Base-by-base conservation (phyloP, 2,888 invertebrate species). In the Heliconius cydno region DNA sequence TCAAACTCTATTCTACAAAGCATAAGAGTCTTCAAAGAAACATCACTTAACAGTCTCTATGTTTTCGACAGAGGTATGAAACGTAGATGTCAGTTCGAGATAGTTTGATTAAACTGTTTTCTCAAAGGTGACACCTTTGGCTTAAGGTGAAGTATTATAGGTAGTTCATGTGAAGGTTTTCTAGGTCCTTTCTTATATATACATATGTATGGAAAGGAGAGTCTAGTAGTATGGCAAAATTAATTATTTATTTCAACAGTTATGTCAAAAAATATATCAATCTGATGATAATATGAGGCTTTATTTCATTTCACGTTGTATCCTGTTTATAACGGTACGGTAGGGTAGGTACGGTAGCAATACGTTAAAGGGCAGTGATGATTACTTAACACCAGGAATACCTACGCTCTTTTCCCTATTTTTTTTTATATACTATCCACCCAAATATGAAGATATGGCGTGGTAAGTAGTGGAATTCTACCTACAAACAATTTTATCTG, bases 71-170 rank as follows among this genome's bases (percentile, higher is more conserved):
- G 66, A 52, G 75, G 78, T 79, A 60, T 82, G 81, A 80, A 82
- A 81, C 74, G 79, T 79, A 74, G 78, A 82, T 76, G 79, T 80
- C 80, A 80, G 80, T 82, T 82, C 77, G 70, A 78, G 80, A 78
- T 79, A 76, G 68, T 79, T 79, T 81, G 79, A 81, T 81, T 79
- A 79, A 81, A 71, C 46, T 60, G 34, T 80, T 41, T 77, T 63
- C 60, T 34, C 5, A 70, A 65, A 75, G 63, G 19, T 52, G 25
- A 63, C 57, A 73, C 57, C 12, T 73, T 60, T 57, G 13, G 15
- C 57, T 73, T 73, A 34, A n/a, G 57, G 30, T 73, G n/a, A 15
- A 73, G 22, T 70, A 19, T 34, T 34, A 12, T 38, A 38, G 60
- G 38, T 46, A 46, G 25, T 28, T 71, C 19, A 30, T 12, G 10